A percentile compares a stretch with the other conserved stretches of the same genome.
Conservation (phyloP, 2,113 vertebrate species). For the Orcinus orca region DNA sequence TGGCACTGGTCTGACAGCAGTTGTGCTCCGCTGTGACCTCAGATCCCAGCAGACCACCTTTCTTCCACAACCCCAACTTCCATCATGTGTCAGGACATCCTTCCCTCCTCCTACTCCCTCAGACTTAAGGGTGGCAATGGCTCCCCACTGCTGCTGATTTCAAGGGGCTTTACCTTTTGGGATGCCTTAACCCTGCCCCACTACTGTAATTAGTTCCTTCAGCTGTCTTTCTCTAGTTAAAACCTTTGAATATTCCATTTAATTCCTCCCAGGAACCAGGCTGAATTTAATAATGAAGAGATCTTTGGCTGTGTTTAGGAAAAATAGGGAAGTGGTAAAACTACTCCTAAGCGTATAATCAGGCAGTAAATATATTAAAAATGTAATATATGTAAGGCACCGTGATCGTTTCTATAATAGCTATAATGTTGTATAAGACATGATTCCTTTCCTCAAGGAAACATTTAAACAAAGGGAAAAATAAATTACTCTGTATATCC, state of each 20-base stretch:
- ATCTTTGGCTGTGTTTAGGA: background rate
- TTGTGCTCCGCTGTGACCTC: background rate
- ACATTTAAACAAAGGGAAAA: background rate
- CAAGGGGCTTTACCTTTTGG: background rate
- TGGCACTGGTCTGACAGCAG: background rate
- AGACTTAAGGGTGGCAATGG: background rate
- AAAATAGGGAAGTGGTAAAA: background rate
- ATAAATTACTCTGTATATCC: background rate
- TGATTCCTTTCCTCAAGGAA: background rate
- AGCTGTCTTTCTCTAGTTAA: background rate
- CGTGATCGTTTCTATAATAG: background rate
- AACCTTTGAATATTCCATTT: background rate
- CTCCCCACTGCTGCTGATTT: background rate
- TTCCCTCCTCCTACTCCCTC: background rate
- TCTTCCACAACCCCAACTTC: background rate
- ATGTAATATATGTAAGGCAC: background rate
- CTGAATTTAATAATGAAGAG: background rate
- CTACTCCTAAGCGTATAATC: background rate
- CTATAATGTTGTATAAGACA: background rate
- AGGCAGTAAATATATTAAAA: background rate
- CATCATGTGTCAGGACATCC: background rate
- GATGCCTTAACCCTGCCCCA: background rate
- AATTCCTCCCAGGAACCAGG: background rate
- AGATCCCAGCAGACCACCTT: background rate
- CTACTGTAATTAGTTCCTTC: background rate